Conservation (phyloP, 2,888 invertebrate genomes). For the Ectemnius cavifrons region DNA sequence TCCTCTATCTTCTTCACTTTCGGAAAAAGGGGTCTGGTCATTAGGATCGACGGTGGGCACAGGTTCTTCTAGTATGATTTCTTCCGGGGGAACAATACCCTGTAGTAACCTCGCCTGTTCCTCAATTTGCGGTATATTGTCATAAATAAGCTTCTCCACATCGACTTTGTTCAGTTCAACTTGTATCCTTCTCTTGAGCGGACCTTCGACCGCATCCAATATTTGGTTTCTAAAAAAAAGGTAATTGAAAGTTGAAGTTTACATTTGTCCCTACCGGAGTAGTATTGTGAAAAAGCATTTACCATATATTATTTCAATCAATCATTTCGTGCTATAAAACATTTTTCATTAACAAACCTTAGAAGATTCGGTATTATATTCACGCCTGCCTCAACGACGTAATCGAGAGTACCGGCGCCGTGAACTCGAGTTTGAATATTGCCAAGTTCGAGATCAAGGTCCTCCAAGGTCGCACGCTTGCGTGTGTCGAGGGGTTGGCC, state of each 20-base stretch:
- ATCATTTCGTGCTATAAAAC: neutral
- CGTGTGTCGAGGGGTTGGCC: slow-evolving; percentile 89
- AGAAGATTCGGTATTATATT: slow-evolving; percentile 92
- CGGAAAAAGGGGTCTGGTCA: slow-evolving; percentile 71
- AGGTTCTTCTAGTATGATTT: slow-evolving; percentile 65
- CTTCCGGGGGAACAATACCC: slow-evolving; percentile 62
- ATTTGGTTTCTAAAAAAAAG: slow-evolving; percentile 83
- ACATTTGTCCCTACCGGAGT: too few species aligned
- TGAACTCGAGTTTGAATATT: slow-evolving; percentile 91
- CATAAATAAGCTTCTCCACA: slow-evolving; percentile 86
- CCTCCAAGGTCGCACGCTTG: slow-evolving; percentile 84
- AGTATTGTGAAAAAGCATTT: too few species aligned
- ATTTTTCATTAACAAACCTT: slow-evolving; percentile 75
- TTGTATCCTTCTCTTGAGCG: slow-evolving; percentile 86
- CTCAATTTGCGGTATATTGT: slow-evolving; percentile 84
- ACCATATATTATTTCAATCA: neutral
- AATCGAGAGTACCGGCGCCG: slow-evolving; percentile 93
- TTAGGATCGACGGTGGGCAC: slow-evolving; percentile 46
- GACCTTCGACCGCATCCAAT: slow-evolving; percentile 90
- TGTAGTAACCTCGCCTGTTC: slow-evolving; percentile 78
- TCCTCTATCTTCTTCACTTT: slow-evolving; percentile 75
- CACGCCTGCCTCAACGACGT: slow-evolving; percentile 87
- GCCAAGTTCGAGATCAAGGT: slow-evolving; percentile 88
- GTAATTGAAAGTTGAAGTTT: neutral
- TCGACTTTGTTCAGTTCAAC: slow-evolving; percentile 87